Evolutionary conservation across 2,888 invertebrate species (phyloP).

Genomic region (Melinaea menophilus): DNA sequence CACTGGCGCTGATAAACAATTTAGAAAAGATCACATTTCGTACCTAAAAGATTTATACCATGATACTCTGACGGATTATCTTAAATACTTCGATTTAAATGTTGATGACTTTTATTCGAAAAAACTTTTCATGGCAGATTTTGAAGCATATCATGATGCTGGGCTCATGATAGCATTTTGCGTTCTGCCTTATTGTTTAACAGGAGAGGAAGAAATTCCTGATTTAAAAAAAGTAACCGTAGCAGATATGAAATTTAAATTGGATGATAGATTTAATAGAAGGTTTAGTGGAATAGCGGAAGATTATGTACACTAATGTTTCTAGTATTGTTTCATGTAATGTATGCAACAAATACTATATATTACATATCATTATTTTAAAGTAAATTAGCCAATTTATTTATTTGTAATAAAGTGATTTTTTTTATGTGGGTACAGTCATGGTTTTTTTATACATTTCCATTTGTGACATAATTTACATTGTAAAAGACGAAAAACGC

Average conservation of each 20-base stretch:
- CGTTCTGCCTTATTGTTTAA: not conserved
- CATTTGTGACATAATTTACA: too few relatives aligned
- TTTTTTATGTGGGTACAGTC: too few relatives aligned
- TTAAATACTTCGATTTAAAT: not conserved
- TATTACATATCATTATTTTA: too few relatives aligned
- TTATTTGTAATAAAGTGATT: too few relatives aligned
- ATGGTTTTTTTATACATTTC: too few relatives aligned
- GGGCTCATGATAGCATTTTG: conserved; percentile 1
- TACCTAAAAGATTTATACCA: conserved; percentile 3
- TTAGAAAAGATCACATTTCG: not conserved
- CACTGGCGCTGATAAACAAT: not conserved
- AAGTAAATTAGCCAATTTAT: too few relatives aligned
- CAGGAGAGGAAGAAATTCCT: not conserved
- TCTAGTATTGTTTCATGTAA: too few relatives aligned
- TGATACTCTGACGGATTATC: not conserved
- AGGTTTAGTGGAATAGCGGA: not conserved
- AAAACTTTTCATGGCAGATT: not conserved
- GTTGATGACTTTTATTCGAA: conserved; percentile 1
- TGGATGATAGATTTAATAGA: not conserved
- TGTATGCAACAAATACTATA: too few relatives aligned
- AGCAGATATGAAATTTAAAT: not conserved
- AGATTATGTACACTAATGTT: not conserved
- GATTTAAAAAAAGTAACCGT: not conserved
- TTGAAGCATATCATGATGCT: not conserved
- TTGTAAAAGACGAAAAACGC: too few relatives aligned